Base-by-base conservation (phyloP, 2,888 invertebrate genomes). In the Oligia latruncula region DNA sequence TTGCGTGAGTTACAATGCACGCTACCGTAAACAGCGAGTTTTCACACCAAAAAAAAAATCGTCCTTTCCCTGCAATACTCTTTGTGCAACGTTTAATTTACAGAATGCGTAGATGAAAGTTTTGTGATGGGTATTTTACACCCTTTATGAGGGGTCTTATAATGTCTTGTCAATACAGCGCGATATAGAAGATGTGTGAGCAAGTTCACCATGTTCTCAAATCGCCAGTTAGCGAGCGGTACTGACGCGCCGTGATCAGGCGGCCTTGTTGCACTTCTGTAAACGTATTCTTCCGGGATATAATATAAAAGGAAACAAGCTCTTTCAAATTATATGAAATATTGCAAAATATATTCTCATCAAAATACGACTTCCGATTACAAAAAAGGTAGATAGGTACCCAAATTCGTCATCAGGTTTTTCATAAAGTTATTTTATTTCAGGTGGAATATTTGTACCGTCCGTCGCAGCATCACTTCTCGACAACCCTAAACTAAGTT, bases 381-480 rank as follows among this genome's bases (percentile, higher is more conserved):
- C 13, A 29, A 49, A 40, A 60, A 62, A n/a, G 1, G n/a, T 71
- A 29, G 29, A n/a, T n/a, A n/a, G n/a, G 8, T 29, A 52, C 23
- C 70, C 2, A 40, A n/a, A 15, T 40, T 29, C 71, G 52, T n/a
- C 20, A 58, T 46, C n/a, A 62, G 2, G 23, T n/a, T 52, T 52
- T 70, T 70, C 29, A 83, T 35, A 17, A 35, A 64, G 17, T 3
- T 77, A 23, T 85, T 71, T 87, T 87, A 75, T 92, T 95, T 8
- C 93, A 97, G 97, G 96, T 90, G 96, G 95, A 81, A 97, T 97
- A 86, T 97, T 97, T 86, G 97, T 97, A 87, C 97, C 97, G 86
- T 97, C 97, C 83, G 97, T 97, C 73, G 97, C 97, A 68, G 95
- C 95, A 68, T 95, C 97, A 76, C 95, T 97, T 87, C 95, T 97